A percentile compares a stretch with the other conserved stretches of the same genome.
Conservation (phyloP, 92 coral and sea anemone genomes). For the Siderastrea radians region DNA sequence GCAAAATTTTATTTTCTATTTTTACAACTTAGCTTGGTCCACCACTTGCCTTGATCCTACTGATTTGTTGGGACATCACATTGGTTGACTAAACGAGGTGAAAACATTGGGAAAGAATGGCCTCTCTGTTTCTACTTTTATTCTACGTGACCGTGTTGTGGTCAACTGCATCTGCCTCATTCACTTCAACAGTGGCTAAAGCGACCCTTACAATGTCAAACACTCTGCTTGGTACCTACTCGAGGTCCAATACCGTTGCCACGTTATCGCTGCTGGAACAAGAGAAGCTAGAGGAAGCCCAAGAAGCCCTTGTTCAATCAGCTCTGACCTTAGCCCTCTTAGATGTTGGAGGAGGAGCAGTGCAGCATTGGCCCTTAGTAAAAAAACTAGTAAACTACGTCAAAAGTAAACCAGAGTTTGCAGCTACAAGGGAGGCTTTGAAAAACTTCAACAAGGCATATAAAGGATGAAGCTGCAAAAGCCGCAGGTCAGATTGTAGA, state of each 20-base stretch:
- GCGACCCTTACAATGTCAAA: not conserved
- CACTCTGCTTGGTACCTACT: conserved; percentile 1
- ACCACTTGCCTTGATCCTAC: too few relatives aligned
- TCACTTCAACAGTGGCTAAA: not conserved
- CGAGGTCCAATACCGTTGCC: conserved; percentile 3
- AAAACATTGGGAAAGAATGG: too few relatives aligned
- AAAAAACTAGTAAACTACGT: not conserved
- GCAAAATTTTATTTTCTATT: too few relatives aligned
- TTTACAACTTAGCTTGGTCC: too few relatives aligned
- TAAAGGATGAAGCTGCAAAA: not conserved
- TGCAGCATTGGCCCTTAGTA: not conserved
- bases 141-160: too few relatives aligned
- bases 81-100: too few relatives aligned
- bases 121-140: too few relatives aligned
- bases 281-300: not conserved
- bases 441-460: not conserved
- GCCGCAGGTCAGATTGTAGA: not conserved
- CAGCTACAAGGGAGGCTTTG: not conserved
- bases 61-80: too few relatives aligned
- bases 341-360: conserved; percentile 5
- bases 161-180: not conserved
- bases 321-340: not conserved
- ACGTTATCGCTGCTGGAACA: not conserved
- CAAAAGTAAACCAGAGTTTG: not conserved
- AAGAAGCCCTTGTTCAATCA: conserved; percentile 7